Percentiles rank a stretch among this genome's conserved stretches.
These are phyloP conservation scores for Beroe forskalii DNA, from an alignment of 37 sponge, comb jelly and placozoan species.

Conservation along the genomic window DNA sequence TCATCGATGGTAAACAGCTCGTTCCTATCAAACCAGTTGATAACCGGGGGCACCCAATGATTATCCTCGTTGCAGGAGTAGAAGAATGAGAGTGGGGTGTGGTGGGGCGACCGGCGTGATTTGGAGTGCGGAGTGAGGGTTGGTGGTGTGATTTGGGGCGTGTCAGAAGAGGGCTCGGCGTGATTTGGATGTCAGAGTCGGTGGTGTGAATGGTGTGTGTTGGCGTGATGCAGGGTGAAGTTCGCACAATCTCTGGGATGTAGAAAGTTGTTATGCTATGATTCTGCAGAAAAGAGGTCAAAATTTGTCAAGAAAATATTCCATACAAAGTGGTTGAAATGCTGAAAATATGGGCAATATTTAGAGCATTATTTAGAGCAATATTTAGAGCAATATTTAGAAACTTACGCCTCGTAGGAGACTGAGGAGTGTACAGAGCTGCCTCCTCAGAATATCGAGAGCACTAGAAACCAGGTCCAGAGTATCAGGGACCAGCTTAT, in stretches of 20 bases:
- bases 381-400: no score
- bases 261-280: no score
- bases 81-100: background rate
- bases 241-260: background rate
- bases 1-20: constrained; percentile 21
- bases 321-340: no score
- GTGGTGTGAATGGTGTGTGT: background rate
- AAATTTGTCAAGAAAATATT: no score
- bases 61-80: constrained; percentile 17
- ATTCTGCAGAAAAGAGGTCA: no score
- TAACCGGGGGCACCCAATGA: background rate
- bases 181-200: background rate
- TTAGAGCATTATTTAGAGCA: no score
- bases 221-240: background rate
- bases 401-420: constrained; percentile 35
- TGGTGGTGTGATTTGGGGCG: no score
- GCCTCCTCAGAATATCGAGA: constrained; percentile 20
- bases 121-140: background rate
- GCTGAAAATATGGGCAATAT: no score
- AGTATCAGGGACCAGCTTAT: background rate
- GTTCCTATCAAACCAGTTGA: background rate
- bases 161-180: background rate
- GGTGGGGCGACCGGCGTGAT: background rate
- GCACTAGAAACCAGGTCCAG: background rate
- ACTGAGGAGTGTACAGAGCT: background rate